Conservation (phyloP, 2,797 vertebrate genomes). For the Lithobates sylvaticus region DNA sequence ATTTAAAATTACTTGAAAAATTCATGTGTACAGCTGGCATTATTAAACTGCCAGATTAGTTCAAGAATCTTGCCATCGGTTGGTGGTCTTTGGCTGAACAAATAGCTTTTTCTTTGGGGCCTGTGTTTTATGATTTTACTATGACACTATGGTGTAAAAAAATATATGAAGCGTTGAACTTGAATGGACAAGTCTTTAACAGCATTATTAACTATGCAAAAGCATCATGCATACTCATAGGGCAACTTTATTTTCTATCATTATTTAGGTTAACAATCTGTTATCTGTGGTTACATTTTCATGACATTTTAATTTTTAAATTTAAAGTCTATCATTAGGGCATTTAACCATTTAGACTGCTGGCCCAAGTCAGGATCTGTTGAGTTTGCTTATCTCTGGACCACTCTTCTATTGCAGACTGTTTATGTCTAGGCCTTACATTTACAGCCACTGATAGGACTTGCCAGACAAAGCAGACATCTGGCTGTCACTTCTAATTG, state of each 20-base stretch:
- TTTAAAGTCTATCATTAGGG: constrained; percentile 67
- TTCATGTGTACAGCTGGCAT: too few relatives aligned
- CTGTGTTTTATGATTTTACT: too few relatives aligned
- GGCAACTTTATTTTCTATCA: neutral
- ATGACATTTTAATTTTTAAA: constrained; percentile 64
- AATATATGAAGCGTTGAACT: too few relatives aligned
- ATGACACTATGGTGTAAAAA: too few relatives aligned
- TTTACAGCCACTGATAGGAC: constrained; percentile 77
- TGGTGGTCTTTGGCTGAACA: too few relatives aligned
- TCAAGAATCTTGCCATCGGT: too few relatives aligned
- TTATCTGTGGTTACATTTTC: constrained; percentile 46
- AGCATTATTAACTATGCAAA: too few relatives aligned
- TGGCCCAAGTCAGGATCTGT: constrained; percentile 66
- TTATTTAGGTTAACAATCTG: neutral
- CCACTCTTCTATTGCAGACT: constrained; percentile 65
- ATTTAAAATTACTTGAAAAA: too few relatives aligned
- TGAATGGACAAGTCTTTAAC: too few relatives aligned
- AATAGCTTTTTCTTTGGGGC: too few relatives aligned
- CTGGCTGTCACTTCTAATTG: constrained; percentile 85
- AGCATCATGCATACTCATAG: neutral
- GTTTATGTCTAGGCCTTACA: constrained; percentile 76
- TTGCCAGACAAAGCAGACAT: constrained; percentile 78
- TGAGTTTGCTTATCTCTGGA: constrained; percentile 71
- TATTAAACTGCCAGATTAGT: too few relatives aligned
- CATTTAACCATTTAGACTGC: constrained; percentile 47